Evolutionary conservation across 2,888 invertebrate genomes (phyloP).

Genomic region (Pilophorus perplexus): DNA sequence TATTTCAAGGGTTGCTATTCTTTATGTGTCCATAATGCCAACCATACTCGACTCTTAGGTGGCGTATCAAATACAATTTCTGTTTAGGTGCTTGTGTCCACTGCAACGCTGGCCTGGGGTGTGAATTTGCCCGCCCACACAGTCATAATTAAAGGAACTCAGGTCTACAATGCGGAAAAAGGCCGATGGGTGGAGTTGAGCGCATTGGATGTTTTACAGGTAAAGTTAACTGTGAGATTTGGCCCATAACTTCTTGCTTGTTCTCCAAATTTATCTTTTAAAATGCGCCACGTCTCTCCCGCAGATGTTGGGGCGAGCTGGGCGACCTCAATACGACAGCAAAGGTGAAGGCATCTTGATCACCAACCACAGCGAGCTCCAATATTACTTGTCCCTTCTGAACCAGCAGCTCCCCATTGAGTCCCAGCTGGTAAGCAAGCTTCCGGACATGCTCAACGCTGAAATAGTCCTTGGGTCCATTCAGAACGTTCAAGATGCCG

Average conservation of each 20-base stretch:
- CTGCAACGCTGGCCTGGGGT: conserved; percentile 98
- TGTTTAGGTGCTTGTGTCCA: conserved; percentile 79
- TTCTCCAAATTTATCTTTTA: too few species aligned
- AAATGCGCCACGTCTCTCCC: conserved; percentile 44
- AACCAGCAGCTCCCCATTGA: conserved; percentile 99
- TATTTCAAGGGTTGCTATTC: neutral
- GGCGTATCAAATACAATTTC: too few species aligned
- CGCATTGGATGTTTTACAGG: conserved; percentile 92
- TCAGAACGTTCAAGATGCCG: conserved; percentile 84
- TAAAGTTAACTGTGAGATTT: conserved; percentile 46
- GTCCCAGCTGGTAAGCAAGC: conserved; percentile 86
- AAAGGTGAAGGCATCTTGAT: conserved; percentile 96
- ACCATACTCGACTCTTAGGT: too few species aligned
- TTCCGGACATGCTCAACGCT: conserved; percentile 96
- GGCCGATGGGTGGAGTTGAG: conserved; percentile 98
- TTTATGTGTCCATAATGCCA: too few species aligned
- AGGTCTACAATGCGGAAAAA: conserved; percentile 97
- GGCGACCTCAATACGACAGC: conserved; percentile 96
- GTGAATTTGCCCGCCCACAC: conserved; percentile 99
- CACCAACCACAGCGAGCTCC: conserved; percentile 97
- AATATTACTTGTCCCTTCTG: conserved; percentile 93
- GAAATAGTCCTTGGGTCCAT: conserved; percentile 96
- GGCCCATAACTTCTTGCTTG: neutral
- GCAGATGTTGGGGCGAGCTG: conserved; percentile 93
- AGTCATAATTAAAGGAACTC: conserved; percentile 96